These are phyloP conservation scores for Hipparchia semele DNA, from an alignment of 2,888 invertebrate species.

Conservation along the genomic window DNA sequence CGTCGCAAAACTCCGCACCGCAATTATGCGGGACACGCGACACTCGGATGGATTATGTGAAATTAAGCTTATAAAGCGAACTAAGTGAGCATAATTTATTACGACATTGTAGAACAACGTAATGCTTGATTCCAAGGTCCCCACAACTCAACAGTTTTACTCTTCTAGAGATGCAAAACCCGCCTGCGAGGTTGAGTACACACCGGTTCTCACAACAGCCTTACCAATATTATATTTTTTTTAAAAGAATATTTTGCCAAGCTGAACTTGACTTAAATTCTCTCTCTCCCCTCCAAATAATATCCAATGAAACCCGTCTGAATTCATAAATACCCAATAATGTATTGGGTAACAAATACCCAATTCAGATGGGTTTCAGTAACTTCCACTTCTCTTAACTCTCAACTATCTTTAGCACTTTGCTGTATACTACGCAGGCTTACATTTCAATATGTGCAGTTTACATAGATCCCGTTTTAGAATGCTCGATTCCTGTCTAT, in stretches of 20 bases:
- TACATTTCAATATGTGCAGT: background rate
- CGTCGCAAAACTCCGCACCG: slow-evolving; percentile 68
- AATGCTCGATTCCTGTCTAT: slow-evolving; percentile 5
- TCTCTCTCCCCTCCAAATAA: too few relatives aligned
- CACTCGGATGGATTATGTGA: slow-evolving; percentile 76
- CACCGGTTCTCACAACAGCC: too few relatives aligned
- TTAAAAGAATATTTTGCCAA: too few relatives aligned
- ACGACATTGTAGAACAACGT: slow-evolving; percentile 39
- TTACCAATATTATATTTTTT: too few relatives aligned
- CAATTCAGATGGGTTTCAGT: background rate
- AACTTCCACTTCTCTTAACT: background rate
- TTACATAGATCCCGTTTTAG: slow-evolving; percentile 14
- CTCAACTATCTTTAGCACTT: background rate
- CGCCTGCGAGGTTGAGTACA: too few relatives aligned
- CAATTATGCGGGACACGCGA: slow-evolving; percentile 72
- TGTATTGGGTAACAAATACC: too few relatives aligned
- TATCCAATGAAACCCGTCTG: too few relatives aligned
- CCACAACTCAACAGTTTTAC: background rate
- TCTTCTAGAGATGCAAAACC: too few relatives aligned
- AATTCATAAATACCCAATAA: too few relatives aligned
- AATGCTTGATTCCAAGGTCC: slow-evolving; percentile 25
- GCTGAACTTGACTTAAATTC: too few relatives aligned
- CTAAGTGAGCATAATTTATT: slow-evolving; percentile 70
- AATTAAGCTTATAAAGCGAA: slow-evolving; percentile 70
- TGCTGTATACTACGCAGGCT: slow-evolving; percentile 2